A percentile compares a stretch with the other conserved stretches of the same genome.
These are phyloP conservation scores for Neolamprologus fasciatus DNA, from an alignment of 2,113 vertebrate genomes.

Conservation along the genomic window DNA sequence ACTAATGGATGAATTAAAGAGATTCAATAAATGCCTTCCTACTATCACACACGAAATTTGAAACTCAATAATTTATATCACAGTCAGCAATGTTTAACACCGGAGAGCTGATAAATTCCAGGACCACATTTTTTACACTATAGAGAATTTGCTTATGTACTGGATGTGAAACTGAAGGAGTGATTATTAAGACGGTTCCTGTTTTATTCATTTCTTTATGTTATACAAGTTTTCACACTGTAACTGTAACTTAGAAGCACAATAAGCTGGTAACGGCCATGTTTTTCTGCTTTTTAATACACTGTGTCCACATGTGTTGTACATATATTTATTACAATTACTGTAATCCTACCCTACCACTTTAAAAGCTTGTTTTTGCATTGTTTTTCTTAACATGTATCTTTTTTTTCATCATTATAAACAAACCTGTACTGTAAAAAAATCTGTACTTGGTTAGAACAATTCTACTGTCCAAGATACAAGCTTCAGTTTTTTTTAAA, in stretches of 20 bases:
- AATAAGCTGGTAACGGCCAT: not conserved
- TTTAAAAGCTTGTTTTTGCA: not conserved
- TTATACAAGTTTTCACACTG: not conserved
- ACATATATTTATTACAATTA: not conserved
- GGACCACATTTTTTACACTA: not conserved
- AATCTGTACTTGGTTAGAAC: not conserved
- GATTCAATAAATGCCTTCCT: not conserved
- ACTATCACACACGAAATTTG: not conserved
- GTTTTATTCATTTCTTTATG: not conserved
- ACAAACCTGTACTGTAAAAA: not conserved
- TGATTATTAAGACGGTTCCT: not conserved
- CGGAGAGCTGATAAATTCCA: not conserved
- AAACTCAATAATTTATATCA: not conserved
- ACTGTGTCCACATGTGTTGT: not conserved
- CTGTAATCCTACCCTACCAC: not conserved
- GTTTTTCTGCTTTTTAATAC: not conserved
- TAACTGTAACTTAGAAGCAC: slow-evolving; percentile 15
- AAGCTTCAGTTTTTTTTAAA: not conserved
- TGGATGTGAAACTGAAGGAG: not conserved
- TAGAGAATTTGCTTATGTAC: not conserved
- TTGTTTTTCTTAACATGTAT: not conserved
- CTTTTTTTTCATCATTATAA: not conserved
- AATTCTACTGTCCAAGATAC: not conserved
- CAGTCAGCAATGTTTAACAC: not conserved
- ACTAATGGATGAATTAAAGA: not conserved